Base-by-base conservation (phyloP, 1,140 invertebrate species). In the Megalopta genalis region DNA sequence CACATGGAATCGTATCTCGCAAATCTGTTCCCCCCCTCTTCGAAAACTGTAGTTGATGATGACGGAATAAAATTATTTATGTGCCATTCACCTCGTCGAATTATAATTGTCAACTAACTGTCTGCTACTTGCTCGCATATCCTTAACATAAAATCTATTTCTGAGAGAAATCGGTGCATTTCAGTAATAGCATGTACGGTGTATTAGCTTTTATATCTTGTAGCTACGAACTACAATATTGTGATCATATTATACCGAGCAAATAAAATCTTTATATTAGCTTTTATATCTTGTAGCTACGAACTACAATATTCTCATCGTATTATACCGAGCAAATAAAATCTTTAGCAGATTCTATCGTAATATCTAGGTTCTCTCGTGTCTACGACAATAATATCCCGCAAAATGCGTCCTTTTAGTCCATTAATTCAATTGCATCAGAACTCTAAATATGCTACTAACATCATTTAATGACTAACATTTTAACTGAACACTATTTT, bases 11-110 rank as follows among this genome's bases (percentile, higher is more conserved):
- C 46, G 62, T 60, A 14, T n/a, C 63, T 80, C 52, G 57, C 18
- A 27, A 39, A n/a, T 46, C 75, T 67, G 52, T 52, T 72, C 62
- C 60, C 75, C 60, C 75, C 65, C 57, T 32, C 32, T 54, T 69
- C 69, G 60, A 70, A 57, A 77, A 77, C 39, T 73, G 52, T 70
- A 66, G 52, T 78, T 64, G 78, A 46, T 85, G 65, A 80, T 64
- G 76, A 79, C 76, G 77, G 67, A 80, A 79, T 81, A 79, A 83
- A 85, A 84, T 84, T 87, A 86, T 76, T 89, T 84, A 90, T 90
- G 90, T 91, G 90, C 90, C 90, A 91, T 91, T 90, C 82, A 87
- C 81, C 82, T 66, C 78, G 70, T 82, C 42, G 83, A 86, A 84
- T 88, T 88, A 85, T 63, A 87, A 89, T 88, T 72, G 71, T 83